Evolutionary conservation across 2,888 invertebrate genomes (phyloP).

Genomic region (Drepana falcataria): DNA sequence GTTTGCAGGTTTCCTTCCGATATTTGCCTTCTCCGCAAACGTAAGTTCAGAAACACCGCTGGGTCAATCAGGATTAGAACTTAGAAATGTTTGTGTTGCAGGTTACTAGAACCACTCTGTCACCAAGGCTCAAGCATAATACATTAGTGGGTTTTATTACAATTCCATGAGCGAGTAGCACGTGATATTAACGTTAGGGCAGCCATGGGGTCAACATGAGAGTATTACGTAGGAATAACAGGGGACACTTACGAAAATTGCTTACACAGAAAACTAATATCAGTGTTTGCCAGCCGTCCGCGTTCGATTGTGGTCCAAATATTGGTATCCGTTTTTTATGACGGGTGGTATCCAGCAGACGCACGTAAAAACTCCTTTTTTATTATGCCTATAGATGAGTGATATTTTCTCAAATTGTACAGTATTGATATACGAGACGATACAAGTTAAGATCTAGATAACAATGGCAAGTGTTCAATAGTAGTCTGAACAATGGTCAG

Average conservation of each 20-base stretch:
- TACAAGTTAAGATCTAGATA: too few relatives aligned
- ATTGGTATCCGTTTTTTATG: background rate
- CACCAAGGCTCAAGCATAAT: background rate
- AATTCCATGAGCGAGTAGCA: conserved; percentile 59
- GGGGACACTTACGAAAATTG: conserved; percentile 75
- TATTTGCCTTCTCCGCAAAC: too few relatives aligned
- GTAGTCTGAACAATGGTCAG: too few relatives aligned
- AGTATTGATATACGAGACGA: too few relatives aligned
- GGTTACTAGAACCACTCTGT: background rate
- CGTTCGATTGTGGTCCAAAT: conserved; percentile 33
- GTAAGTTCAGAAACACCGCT: too few relatives aligned
- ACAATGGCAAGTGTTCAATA: too few relatives aligned
- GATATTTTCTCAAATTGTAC: too few relatives aligned
- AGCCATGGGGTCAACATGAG: conserved; percentile 41
- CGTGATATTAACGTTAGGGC: conserved; percentile 44
- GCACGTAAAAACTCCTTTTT: background rate
- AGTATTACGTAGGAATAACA: conserved; percentile 64
- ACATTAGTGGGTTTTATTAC: conserved; percentile 40
- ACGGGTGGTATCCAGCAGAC: background rate
- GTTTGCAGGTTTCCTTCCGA: too few relatives aligned
- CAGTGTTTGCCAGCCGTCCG: conserved; percentile 71
- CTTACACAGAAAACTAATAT: conserved; percentile 78
- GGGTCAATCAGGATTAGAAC: too few relatives aligned
- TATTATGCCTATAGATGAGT: background rate
- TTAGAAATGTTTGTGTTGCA: too few relatives aligned